Evolutionary conservation across 1,140 invertebrate species (phyloP).

Genomic region (Tetramorium parvispinum): DNA sequence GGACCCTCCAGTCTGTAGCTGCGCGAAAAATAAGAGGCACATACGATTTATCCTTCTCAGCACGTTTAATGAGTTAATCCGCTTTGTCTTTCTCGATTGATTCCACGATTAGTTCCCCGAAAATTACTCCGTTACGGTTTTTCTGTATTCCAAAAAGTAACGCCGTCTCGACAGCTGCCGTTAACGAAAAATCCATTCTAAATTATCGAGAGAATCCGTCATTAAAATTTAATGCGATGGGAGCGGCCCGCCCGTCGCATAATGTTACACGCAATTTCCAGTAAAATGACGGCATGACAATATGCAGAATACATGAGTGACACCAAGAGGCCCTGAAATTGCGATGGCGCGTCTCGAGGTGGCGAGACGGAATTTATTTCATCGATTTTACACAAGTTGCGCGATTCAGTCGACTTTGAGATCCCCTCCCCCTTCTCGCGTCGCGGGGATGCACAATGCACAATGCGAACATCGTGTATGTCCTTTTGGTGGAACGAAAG

Average conservation of each 20-base stretch:
- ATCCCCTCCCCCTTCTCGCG: not conserved
- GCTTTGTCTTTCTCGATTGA: not conserved
- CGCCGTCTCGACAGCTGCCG: not conserved
- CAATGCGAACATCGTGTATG: conserved; percentile 46
- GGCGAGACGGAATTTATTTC: conserved; percentile 37
- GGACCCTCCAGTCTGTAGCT: not conserved
- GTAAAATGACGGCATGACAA: conserved; percentile 50
- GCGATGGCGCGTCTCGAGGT: not conserved
- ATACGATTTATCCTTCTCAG: not conserved
- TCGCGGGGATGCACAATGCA: conserved; percentile 29
- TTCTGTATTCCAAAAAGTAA: not conserved
- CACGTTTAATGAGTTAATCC: not conserved
- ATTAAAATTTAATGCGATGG: conserved; percentile 44
- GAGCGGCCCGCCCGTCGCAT: conserved; percentile 3
- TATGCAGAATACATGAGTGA: conserved; percentile 23
- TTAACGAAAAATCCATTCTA: conserved; percentile 19
- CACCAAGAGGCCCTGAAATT: conserved; percentile 37
- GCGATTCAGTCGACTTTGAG: conserved; percentile 24
- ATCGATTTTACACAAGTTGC: conserved; percentile 35
- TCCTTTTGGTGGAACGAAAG: conserved; percentile 4
- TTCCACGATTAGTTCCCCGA: conserved; percentile 18
- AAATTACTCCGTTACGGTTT: conserved; percentile 10
- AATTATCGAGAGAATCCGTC: conserved; percentile 26
- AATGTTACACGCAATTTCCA: conserved; percentile 59
- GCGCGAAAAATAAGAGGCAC: not conserved